A percentile compares a stretch with the other conserved stretches of the same genome.
These are phyloP conservation scores for Sciurus vulgaris DNA, from an alignment of 2,797 vertebrate genomes.

Conservation along the genomic window DNA sequence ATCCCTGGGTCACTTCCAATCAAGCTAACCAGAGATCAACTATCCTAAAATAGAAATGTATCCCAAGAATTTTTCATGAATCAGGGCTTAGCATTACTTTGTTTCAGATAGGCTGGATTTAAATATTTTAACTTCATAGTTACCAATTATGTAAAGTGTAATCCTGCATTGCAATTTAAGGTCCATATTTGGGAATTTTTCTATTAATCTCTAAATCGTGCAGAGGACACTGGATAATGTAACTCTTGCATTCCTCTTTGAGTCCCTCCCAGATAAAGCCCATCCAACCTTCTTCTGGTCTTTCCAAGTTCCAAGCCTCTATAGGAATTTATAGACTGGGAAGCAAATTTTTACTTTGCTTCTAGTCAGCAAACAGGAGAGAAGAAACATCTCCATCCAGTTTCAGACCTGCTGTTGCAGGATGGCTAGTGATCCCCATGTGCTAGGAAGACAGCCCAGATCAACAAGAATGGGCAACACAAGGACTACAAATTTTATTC, in stretches of 20 bases:
- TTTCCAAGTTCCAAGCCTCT: not conserved
- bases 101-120: constrained; percentile 47
- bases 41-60: constrained; percentile 71
- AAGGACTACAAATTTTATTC: not conserved
- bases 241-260: not conserved
- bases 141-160: constrained; percentile 53
- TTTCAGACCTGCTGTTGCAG: not conserved
- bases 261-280: not conserved
- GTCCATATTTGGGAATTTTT: constrained; percentile 16
- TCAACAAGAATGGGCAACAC: not conserved
- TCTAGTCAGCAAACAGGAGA: not conserved
- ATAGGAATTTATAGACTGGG: not conserved
- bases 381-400: not conserved
- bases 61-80: constrained; percentile 68
- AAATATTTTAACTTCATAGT: constrained; percentile 69
- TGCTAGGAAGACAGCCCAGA: not conserved
- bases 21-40: constrained; percentile 48
- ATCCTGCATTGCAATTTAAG: constrained; percentile 15
- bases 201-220: not conserved
- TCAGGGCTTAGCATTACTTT: constrained; percentile 49
- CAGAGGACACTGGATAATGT: not conserved
- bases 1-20: constrained; percentile 29
- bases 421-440: not conserved
- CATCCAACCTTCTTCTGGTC: not conserved
- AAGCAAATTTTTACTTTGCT: not conserved